phyloP scores from a whole-genome alignment of 2,888 invertebrate species.

The Phymatocera aterrima region DNA sequence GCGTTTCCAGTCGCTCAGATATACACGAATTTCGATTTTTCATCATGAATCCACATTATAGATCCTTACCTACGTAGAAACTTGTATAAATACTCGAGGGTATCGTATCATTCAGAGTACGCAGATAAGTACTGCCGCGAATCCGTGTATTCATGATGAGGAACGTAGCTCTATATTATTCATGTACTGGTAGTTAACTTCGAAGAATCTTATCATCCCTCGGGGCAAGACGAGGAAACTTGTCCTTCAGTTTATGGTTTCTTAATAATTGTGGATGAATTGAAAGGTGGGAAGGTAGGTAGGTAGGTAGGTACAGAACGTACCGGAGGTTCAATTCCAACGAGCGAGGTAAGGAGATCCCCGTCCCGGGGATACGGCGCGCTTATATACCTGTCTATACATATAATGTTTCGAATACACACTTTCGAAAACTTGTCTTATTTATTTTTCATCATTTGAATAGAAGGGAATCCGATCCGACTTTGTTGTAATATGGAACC shows the following conservation, averaged over 20 bases:
- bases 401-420: too few species aligned
- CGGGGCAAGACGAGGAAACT: slow-evolving; percentile 17
- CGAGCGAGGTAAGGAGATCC: slow-evolving; percentile 24
- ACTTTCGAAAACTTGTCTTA: neutral
- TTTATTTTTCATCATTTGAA: slow-evolving; percentile 39
- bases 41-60: too few species aligned
- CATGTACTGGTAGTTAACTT: slow-evolving; percentile 8
- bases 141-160: too few species aligned
- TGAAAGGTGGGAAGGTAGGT: slow-evolving; percentile 9
- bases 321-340: too few species aligned
- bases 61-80: too few species aligned
- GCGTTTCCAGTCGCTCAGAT: neutral
- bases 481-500: neutral
- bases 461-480: neutral
- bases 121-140: too few species aligned
- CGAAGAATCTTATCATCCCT: slow-evolving; percentile 34
- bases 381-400: neutral
- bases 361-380: slow-evolving; percentile 18
- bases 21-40: too few species aligned
- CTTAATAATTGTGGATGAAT: slow-evolving; percentile 41
- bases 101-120: too few species aligned
- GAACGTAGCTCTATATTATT: slow-evolving; percentile 9
- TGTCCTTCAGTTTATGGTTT: slow-evolving; percentile 30
- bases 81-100: too few species aligned
- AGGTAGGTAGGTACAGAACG: too few species aligned